A percentile compares a stretch with the other conserved stretches of the same genome.
Conservation (phyloP, 2,113 vertebrate species). For the Phalacrocorax carbo region DNA sequence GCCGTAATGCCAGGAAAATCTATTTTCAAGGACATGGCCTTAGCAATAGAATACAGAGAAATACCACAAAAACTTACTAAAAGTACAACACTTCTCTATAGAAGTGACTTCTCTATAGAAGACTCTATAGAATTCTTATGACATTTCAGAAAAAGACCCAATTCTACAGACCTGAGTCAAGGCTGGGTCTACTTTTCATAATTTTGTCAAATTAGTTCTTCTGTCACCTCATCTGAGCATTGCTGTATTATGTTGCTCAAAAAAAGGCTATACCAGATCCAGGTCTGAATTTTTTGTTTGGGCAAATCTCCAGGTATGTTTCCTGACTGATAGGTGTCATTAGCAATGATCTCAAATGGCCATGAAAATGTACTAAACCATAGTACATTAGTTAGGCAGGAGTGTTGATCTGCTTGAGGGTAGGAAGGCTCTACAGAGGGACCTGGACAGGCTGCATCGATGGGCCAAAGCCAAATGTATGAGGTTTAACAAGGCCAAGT, state of each 20-base stretch:
- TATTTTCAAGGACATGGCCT: background rate
- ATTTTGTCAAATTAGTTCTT: background rate
- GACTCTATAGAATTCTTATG: background rate
- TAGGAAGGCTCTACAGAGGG: no score
- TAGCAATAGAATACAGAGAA: background rate
- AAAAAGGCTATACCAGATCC: background rate
- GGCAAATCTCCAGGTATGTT: background rate
- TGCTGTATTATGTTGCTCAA: background rate
- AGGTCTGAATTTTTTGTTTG: background rate
- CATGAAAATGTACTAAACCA: background rate
- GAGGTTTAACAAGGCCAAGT: no score
- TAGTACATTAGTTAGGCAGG: no score
- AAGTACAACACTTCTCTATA: background rate
- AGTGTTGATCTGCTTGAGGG: no score
- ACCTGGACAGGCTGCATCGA: no score
- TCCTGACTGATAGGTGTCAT: background rate
- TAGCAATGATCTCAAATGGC: background rate
- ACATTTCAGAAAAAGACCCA: background rate
- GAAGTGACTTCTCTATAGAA: background rate
- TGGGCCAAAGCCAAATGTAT: no score
- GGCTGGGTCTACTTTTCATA: background rate
- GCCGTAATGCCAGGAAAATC: background rate
- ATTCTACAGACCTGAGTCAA: background rate
- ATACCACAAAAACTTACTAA: background rate
- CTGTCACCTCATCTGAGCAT: background rate